Percentiles rank a stretch among this genome's conserved stretches.
phyloP scores from a whole-genome alignment of 2,113 vertebrate species.

The Pseudorectes ferrugineus region DNA sequence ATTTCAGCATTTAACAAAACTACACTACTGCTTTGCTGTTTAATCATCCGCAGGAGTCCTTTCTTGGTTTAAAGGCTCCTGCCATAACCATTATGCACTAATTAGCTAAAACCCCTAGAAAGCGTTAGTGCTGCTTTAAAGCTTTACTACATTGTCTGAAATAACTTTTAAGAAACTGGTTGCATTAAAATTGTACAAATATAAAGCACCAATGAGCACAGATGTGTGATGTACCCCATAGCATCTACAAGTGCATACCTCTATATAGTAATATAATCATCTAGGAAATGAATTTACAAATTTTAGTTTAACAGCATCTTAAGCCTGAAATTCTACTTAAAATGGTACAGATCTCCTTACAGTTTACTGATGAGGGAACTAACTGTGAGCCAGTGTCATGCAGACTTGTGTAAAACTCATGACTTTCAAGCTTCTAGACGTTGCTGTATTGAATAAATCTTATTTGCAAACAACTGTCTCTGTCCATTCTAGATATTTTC shows the following conservation, averaged over 20 bases:
- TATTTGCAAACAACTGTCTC: not conserved
- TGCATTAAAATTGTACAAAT: not conserved
- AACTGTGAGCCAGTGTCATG: not conserved
- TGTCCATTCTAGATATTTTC: not conserved
- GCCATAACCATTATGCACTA: not conserved
- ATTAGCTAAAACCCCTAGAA: not conserved
- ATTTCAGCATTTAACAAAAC: slow-evolving; percentile 1
- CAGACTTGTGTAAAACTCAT: not conserved
- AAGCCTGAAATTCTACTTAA: not conserved
- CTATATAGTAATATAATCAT: not conserved
- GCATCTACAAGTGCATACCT: not conserved
- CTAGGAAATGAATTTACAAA: not conserved
- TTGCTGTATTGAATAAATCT: not conserved
- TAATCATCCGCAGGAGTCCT: not conserved
- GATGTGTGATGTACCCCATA: not conserved
- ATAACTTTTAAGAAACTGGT: not conserved
- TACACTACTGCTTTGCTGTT: not conserved
- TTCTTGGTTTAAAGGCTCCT: not conserved
- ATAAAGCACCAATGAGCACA: not conserved
- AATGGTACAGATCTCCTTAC: not conserved
- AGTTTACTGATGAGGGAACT: not conserved
- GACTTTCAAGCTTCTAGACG: not conserved
- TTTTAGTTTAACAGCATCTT: not conserved
- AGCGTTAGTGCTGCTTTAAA: not conserved
- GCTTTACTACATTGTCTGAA: not conserved